Evolutionary conservation across 1,140 invertebrate species (phyloP), one percentile per base, ranked within the genome.

Genomic region (Triops longicaudatus): DNA sequence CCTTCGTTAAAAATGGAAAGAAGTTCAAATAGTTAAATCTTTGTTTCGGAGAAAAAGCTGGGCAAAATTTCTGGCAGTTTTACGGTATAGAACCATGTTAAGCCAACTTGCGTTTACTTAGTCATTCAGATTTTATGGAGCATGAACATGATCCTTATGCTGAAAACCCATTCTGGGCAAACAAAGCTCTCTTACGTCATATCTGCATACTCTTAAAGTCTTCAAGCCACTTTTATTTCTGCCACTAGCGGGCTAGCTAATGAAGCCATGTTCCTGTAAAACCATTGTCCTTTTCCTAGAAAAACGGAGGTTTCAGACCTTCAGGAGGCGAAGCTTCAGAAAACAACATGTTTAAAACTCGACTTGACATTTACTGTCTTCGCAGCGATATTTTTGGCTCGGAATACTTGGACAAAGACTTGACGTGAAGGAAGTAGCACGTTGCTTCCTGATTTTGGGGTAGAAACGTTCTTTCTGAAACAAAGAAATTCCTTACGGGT

Each of bases 81-180:
- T 63, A 63, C 50, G 50, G 14, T 17, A 7, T 37, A 37, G 31
- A 63, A 14, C 22, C 50, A 17, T 14, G 50, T 63, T 63, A 63
- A 63, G n/a, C 50, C 31, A 63, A 63, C 17, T 63, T 63, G 50
- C 22, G 50, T 63, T 63, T 63, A 63, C 50, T 63, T 63, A 63
- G 50, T 63, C 50, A 63, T 63, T 63, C 50, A 22, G 50, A 22
- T 12, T 63, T 63, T 63, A 63, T 63, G 50, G 50, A 63, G 50
- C 50, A 63, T 63, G 50, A 63, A 63, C 50, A 63, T 63, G 7
- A 63, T 63, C n/a, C 50, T 63, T 63, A 63, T 63, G 50, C 4
- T 63, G 50, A 63, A 37, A 37, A 37, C 31, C 31, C 2, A 37
- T 7, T 37, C 31, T 7, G 31, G 31, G 50, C 50, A 63, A 63